Evolutionary conservation across 1,140 invertebrate genomes (phyloP).

Genomic region (Cataglyphis hispanica): DNA sequence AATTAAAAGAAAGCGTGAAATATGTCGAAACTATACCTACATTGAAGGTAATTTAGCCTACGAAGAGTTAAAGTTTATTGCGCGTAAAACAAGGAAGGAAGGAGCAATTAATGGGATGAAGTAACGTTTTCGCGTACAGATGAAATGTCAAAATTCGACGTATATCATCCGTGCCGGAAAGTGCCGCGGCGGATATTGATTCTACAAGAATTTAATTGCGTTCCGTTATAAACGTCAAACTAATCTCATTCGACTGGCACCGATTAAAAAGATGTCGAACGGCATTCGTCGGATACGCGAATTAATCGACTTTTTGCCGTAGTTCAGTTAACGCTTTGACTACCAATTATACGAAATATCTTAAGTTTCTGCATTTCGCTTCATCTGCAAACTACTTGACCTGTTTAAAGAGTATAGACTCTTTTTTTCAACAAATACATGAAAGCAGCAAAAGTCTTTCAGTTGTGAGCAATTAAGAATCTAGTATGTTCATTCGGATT

Average conservation of each 20-base stretch:
- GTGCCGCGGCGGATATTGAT: constrained; percentile 45
- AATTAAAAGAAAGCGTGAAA: constrained; percentile 36
- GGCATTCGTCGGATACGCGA: constrained; percentile 16
- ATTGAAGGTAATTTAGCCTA: constrained; percentile 37
- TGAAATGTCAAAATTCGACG: constrained; percentile 50
- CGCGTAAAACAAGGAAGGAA: constrained; percentile 27
- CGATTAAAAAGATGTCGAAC: constrained; percentile 47
- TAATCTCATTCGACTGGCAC: constrained; percentile 52
- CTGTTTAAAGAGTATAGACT: constrained; percentile 13
- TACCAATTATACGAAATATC: constrained; percentile 12
- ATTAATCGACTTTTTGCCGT: constrained; percentile 37
- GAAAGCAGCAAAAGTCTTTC: neutral
- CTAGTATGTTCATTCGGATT: constrained; percentile 1
- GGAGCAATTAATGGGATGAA: constrained; percentile 7
- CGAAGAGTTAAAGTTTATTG: constrained; percentile 50
- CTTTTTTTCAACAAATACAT: neutral
- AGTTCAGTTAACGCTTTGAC: constrained; percentile 35
- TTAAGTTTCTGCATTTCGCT: constrained; percentile 18
- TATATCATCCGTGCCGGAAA: constrained; percentile 17
- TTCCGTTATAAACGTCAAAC: constrained; percentile 42
- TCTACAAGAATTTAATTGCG: constrained; percentile 57
- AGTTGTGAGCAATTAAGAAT: constrained; percentile 17
- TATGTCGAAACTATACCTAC: constrained; percentile 18
- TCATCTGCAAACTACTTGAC: constrained; percentile 1
- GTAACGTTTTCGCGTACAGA: constrained; percentile 39